Percentiles rank a stretch among this genome's conserved stretches.
phyloP scores from a whole-genome alignment of 2,888 invertebrate genomes.

The Macropis europaea region DNA sequence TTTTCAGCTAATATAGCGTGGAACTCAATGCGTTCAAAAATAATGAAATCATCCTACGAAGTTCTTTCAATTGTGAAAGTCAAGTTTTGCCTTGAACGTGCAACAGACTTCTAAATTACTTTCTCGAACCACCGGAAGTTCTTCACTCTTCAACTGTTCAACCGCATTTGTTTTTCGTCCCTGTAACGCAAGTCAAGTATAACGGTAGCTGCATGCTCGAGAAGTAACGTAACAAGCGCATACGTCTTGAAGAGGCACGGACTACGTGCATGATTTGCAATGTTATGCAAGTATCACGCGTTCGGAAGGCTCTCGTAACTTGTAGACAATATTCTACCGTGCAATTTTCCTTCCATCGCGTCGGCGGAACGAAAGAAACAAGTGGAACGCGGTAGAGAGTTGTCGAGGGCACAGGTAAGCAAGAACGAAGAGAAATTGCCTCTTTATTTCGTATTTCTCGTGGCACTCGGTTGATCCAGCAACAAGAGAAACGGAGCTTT shows the following conservation, averaged over 20 bases:
- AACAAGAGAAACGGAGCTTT: conserved; percentile 9
- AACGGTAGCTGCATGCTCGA: background rate
- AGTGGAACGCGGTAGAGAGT: background rate
- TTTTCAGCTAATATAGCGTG: too few species aligned
- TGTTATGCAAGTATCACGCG: conserved; percentile 27
- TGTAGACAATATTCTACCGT: conserved; percentile 5
- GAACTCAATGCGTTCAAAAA: too few species aligned
- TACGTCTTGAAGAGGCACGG: conserved; percentile 4
- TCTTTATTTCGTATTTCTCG: conserved; percentile 21
- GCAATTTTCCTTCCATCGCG: background rate
- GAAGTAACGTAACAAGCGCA: background rate
- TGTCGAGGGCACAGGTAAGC: background rate
- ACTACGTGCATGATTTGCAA: conserved; percentile 22
- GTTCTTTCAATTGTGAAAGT: too few species aligned
- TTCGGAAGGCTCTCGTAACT: conserved; percentile 11
- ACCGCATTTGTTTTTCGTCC: background rate
- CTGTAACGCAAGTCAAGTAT: background rate
- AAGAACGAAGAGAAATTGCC: conserved; percentile 37
- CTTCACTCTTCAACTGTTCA: too few species aligned
- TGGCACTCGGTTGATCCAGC: conserved; percentile 23
- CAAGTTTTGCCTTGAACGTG: too few species aligned
- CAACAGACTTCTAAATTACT: too few species aligned
- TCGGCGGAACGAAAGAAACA: background rate
- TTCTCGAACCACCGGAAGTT: too few species aligned
- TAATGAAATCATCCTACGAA: too few species aligned